Conservation (phyloP, 2,113 vertebrate genomes). For the Indri indri region DNA sequence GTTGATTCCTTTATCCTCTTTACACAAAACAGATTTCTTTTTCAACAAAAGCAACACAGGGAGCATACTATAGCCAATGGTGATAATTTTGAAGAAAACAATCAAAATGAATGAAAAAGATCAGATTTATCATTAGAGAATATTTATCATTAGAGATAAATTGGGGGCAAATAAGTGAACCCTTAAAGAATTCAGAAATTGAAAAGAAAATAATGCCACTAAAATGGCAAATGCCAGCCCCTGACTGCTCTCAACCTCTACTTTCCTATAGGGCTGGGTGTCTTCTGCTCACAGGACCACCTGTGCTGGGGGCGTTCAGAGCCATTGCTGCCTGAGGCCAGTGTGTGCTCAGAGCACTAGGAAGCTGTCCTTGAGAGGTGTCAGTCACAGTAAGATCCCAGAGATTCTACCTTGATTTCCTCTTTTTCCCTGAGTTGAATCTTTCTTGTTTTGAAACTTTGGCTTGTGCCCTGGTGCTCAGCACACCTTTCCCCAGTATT, state of each 20-base stretch:
- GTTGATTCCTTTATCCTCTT: conserved; percentile 41
- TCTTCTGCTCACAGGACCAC: background rate
- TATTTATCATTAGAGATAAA: conserved; percentile 2
- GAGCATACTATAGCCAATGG: background rate
- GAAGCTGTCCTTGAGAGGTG: background rate
- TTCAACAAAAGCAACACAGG: conserved; percentile 6
- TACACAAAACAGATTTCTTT: conserved; percentile 29
- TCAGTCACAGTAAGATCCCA: background rate
- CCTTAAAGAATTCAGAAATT: background rate
- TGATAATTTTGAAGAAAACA: background rate
- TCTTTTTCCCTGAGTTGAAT: background rate
- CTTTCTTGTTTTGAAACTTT: background rate
- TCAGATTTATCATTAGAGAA: background rate
- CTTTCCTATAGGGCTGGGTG: background rate
- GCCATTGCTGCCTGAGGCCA: background rate
- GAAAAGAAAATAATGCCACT: background rate
- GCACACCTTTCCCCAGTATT: background rate
- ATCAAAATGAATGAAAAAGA: conserved; percentile 15
- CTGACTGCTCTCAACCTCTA: background rate
- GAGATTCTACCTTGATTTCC: background rate
- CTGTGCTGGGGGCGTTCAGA: background rate
- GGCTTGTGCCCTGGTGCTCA: background rate
- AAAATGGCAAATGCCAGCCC: background rate
- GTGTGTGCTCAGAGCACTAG: no score
- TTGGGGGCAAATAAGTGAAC: background rate